Evolutionary conservation across 2,888 invertebrate species (phyloP), one percentile per base, ranked within the genome.

Genomic region (Callimorpha dominula): DNA sequence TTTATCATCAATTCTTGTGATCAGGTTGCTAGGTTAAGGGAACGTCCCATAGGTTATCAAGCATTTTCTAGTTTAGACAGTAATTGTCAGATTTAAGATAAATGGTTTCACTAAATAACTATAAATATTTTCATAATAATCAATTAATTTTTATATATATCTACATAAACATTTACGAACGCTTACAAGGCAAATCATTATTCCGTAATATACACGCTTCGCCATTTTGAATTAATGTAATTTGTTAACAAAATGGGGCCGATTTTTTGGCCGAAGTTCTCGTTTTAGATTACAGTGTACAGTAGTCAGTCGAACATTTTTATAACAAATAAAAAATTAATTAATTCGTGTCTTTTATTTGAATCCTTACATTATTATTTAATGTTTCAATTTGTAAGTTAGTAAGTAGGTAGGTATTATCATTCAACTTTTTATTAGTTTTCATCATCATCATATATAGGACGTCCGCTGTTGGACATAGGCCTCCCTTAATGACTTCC

Each of bases 241-340:
- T 78, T 69, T 31, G 73, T 69, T 31, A 74, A 78, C 81, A 83
- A 85, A 79, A 84, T 84, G 82, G 81, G 71, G 80, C 76, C 76
- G 57, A 46, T 31, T 79, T 81, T 68, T 82, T 78, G 77, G 81
- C 79, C 84, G 79, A 77, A 75, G 72, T 74, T 81, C 72, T 76
- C 76, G 76, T 84, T 81, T 50, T 49, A 79, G 75, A 65, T 74
- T 75, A 73, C 57, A 74, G 70, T 88, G 88, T 89, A 89, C 82
- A 86, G 80, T 84, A 80, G 80, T 42, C 76, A 70, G 78, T 80
- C 77, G 71, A 74, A 73, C 82, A 81, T 89, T 89, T 89, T 88
- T 87, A 89, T 86, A 84, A 84, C 73, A 84, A 88, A 87, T 86
- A 87, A 86, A 87, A 68, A 75, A 77, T 77, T 69, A 78, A 67